A percentile compares a stretch with the other conserved stretches of the same genome.
Evolutionary conservation across 2,797 vertebrate genomes (phyloP).

Genomic region (Arctocebus calabarensis): DNA sequence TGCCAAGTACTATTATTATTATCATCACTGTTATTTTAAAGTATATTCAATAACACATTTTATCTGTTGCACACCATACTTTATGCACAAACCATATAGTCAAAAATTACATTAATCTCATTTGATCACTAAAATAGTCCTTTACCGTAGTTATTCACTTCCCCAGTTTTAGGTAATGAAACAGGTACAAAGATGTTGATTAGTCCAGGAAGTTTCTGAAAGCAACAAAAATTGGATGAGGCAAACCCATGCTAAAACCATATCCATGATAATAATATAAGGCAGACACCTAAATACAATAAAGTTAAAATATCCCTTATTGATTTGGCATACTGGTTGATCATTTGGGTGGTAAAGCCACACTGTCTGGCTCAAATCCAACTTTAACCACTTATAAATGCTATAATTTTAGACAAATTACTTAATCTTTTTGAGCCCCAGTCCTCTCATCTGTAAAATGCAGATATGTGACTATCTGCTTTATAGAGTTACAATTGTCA

Average conservation of each 20-base stretch:
- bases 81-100: neutral
- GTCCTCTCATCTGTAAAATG: neutral
- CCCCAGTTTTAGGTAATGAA: neutral
- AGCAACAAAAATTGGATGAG: neutral
- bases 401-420: neutral
- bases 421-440: no score
- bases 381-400: neutral
- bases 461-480: neutral
- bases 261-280: neutral
- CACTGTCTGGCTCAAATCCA: neutral
- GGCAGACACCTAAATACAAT: neutral
- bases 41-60: neutral
- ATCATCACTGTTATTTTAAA: neutral
- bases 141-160: neutral
- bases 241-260: neutral
- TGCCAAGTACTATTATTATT: neutral
- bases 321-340: neutral
- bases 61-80: neutral
- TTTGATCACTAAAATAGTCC: neutral
- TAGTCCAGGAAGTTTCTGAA: constrained; percentile 5
- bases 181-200: neutral
- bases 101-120: neutral
- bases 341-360: neutral
- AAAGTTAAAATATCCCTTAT: neutral
- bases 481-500: neutral